A percentile compares a stretch with the other conserved stretches of the same genome.
Conservation (phyloP, 2,113 vertebrate species). For the Cheirogaleus medius region DNA sequence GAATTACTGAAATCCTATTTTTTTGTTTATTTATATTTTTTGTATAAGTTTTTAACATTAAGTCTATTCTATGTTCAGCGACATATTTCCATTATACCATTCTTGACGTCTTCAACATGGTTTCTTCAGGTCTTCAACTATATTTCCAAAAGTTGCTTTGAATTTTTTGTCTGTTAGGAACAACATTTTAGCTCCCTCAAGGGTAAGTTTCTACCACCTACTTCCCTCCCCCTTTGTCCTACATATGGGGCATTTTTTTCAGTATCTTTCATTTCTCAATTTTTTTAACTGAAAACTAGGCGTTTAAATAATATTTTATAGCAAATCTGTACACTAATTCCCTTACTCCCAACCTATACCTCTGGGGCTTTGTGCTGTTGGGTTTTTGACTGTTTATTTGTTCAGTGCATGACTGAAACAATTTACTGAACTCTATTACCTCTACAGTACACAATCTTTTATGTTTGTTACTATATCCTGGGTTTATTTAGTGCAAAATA, state of each 20-base stretch:
- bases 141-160: not conserved
- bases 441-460: not conserved
- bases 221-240: not conserved
- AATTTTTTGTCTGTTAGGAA: not conserved
- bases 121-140: not conserved
- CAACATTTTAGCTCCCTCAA: not conserved
- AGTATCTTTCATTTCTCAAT: not conserved
- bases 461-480: not conserved
- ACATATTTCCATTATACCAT: not conserved
- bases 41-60: not conserved
- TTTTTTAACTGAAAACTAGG: not conserved
- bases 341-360: not conserved
- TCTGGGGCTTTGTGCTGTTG: not conserved
- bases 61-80: not conserved
- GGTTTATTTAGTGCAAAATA: not conserved
- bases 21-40: not conserved
- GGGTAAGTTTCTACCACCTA: not conserved
- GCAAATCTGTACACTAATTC: not conserved
- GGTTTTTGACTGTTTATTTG: not conserved
- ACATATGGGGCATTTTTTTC: not conserved
- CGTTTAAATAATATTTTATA: not conserved
- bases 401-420: not conserved
- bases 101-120: not conserved
- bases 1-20: not conserved
- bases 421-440: not conserved